Base-by-base conservation (phyloP, 2,797 vertebrate species). In the Hylomyscus alleni region DNA sequence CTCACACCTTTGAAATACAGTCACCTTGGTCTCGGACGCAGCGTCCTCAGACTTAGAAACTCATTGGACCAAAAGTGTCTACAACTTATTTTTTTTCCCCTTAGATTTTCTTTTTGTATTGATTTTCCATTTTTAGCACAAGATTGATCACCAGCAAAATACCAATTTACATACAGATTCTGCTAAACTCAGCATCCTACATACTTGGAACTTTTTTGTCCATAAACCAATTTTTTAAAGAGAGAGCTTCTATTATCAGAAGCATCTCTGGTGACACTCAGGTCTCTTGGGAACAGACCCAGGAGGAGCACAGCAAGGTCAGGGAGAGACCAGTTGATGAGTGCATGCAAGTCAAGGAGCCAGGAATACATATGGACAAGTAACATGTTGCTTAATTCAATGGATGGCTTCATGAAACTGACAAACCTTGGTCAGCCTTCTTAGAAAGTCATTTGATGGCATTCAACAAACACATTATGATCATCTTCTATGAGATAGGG, bases 151-250 rank as follows among this genome's bases (percentile, higher is more conserved):
- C 98, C 95, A 97, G 97, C 97, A 97, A 98, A 98, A 98, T 96
- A 98, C 97, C 97, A 98, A 98, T 98, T 98, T 98, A 98, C 98
- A 98, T 98, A 98, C 95, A 98, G 96, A 97, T 97, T 98, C 96
- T 98, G 98, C 98, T 97, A 97, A 96, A 97, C 97, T 98, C 97
- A 98, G 98, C 97, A 97, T 92, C 97, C 94, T 97, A 92, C 95
- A 95, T 96, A 95, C 94, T 96, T 96, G 96, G 93, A 93, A 97
- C 89, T 95, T 98, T 97, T 97, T 97, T 91, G 95, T 97, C 97
- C 96, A 98, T 97, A 97, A 98, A 98, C 97, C 95, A 96, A 97
- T 97, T 97, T 97, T 97, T 98, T 97, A 97, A 97, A 97, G 97
- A 97, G 96, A 97, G 97, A 95, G 91, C 95, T 85, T 97, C 93